phyloP scores from a whole-genome alignment of 2,888 invertebrate genomes.

The Euzophera pinguis region DNA sequence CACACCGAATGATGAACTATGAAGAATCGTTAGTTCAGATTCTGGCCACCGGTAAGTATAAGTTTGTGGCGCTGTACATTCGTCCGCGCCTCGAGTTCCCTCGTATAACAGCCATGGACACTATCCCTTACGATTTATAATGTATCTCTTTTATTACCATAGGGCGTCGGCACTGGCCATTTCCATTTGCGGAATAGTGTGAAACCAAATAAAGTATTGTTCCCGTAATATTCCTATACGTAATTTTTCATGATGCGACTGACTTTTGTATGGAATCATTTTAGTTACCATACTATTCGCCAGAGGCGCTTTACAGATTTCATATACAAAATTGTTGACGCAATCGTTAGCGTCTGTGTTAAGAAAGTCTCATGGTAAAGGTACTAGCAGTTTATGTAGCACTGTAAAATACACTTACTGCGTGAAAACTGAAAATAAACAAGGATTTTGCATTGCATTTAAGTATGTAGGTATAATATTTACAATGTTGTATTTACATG shows the following conservation, averaged over 20 bases:
- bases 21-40: background rate
- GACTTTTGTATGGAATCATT: too few relatives aligned
- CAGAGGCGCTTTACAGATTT: too few relatives aligned
- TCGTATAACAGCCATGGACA: slow-evolving; percentile 54
- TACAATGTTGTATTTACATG: too few relatives aligned
- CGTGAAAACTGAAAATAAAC: too few relatives aligned
- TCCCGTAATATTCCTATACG: background rate
- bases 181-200: slow-evolving; percentile 10
- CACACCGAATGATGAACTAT: background rate
- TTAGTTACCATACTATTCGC: too few relatives aligned
- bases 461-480: too few relatives aligned
- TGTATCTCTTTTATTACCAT: slow-evolving; percentile 67
- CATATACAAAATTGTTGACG: too few relatives aligned
- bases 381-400: too few relatives aligned
- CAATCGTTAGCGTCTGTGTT: too few relatives aligned
- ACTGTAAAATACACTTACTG: too few relatives aligned
- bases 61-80: background rate
- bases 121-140: slow-evolving; percentile 69
- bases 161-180: slow-evolving; percentile 24
- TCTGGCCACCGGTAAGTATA: background rate
- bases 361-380: too few relatives aligned
- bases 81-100: slow-evolving; percentile 34
- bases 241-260: background rate
- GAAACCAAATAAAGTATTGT: background rate
- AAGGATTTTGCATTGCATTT: too few relatives aligned